phyloP scores from a whole-genome alignment of 2,888 invertebrate species.

The Dryocosmus kuriphilus region DNA sequence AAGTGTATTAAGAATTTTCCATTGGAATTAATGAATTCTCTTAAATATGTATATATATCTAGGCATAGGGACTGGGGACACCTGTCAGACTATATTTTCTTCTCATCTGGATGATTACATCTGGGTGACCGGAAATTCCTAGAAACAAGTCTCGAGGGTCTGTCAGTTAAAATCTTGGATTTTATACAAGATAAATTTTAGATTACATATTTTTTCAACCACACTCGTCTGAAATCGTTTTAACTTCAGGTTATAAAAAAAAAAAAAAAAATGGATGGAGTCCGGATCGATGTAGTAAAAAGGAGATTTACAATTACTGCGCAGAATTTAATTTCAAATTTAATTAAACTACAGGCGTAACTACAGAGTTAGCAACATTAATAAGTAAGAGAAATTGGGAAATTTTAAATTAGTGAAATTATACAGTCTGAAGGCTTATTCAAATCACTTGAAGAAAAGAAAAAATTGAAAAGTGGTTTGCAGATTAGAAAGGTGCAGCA shows the following conservation, averaged over 20 bases:
- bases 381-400: no score
- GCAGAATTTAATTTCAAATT: background rate
- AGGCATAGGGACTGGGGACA: background rate
- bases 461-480: no score
- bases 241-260: background rate
- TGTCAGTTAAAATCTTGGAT: background rate
- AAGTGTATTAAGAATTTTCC: background rate
- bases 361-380: background rate
- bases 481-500: no score
- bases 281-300: background rate
- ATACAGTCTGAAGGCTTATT: no score
- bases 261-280: background rate
- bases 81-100: slow-evolving; percentile 6
- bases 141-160: background rate
- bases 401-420: no score
- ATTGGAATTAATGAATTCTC: background rate
- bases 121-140: slow-evolving; percentile 7
- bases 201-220: background rate
- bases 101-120: slow-evolving; percentile 1
- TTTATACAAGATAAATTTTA: background rate
- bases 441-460: no score
- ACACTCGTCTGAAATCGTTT: background rate
- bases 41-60: background rate
- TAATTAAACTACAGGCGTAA: no score
- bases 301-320: background rate